A percentile compares a stretch with the other conserved stretches of the same genome.
Conservation (phyloP, 2,113 vertebrate genomes). For the Aspiorhynchus laticeps region DNA sequence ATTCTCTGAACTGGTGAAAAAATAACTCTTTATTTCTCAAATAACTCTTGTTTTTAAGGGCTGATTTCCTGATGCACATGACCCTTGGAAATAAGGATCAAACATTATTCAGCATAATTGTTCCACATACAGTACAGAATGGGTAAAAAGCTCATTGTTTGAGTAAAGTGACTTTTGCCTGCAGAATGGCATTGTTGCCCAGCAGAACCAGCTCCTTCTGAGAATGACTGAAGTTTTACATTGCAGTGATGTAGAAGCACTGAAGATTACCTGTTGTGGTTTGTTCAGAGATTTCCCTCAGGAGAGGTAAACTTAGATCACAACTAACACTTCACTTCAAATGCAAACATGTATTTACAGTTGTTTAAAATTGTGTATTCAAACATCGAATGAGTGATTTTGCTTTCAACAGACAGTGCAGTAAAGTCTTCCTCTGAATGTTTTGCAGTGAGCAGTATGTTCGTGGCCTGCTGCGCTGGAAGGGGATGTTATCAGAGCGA, state of each 20-base stretch:
- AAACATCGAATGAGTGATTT: background rate
- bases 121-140: background rate
- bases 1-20: conserved; percentile 58
- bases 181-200: conserved; percentile 54
- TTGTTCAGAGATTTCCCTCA: background rate
- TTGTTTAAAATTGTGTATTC: background rate
- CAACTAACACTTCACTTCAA: background rate
- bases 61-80: background rate
- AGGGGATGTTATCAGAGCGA: background rate
- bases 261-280: conserved; percentile 18
- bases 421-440: background rate
- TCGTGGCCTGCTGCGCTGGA: background rate
- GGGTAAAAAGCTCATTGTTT: background rate
- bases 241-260: background rate
- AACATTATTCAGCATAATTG: background rate
- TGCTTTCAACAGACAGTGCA: too few species aligned
- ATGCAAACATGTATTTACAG: background rate
- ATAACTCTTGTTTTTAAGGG: background rate
- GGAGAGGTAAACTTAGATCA: conserved; percentile 53
- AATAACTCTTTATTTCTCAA: background rate
- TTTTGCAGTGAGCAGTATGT: background rate
- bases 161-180: background rate
- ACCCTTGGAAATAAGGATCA: background rate
- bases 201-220: conserved; percentile 46
- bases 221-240: conserved; percentile 53